Evolutionary conservation across 2,113 vertebrate species (phyloP).

Genomic region (Sinocyclocheilus maitianheensis): DNA sequence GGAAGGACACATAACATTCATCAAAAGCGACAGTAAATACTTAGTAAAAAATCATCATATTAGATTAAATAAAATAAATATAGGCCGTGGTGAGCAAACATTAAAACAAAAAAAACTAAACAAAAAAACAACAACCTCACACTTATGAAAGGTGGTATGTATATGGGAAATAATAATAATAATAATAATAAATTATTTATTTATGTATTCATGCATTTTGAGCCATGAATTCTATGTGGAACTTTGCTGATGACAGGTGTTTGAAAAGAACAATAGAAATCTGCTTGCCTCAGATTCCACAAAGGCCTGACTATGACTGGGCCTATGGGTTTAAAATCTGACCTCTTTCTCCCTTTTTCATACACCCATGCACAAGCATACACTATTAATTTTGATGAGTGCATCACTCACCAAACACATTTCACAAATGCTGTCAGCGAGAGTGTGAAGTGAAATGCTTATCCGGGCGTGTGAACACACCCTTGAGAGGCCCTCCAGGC

Average conservation of each 20-base stretch:
- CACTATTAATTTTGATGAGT: conserved; percentile 14
- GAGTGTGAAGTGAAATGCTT: conserved; percentile 13
- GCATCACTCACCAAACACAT: conserved; percentile 29
- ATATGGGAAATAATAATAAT: too few species aligned
- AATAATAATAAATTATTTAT: too few species aligned
- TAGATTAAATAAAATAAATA: too few species aligned
- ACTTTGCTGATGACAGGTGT: background rate
- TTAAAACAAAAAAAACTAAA: too few species aligned
- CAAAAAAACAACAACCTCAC: too few species aligned
- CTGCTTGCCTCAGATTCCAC: background rate
- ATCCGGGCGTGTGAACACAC: conserved; percentile 4
- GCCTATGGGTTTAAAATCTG: conserved; percentile 3
- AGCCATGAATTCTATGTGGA: background rate
- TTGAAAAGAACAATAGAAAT: background rate
- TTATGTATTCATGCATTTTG: background rate
- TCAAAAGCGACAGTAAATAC: too few species aligned
- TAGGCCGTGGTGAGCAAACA: too few species aligned
- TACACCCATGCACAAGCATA: background rate
- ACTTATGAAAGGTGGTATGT: too few species aligned
- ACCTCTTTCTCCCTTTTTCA: background rate
- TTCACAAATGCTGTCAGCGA: conserved; percentile 8
- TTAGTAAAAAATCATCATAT: too few species aligned
- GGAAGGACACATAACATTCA: too few species aligned
- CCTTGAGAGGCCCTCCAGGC: conserved; percentile 25
- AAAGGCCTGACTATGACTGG: background rate